These are phyloP conservation scores for Poeciliopsis turneri DNA, from an alignment of 2,797 vertebrate species.

Conservation along the genomic window DNA sequence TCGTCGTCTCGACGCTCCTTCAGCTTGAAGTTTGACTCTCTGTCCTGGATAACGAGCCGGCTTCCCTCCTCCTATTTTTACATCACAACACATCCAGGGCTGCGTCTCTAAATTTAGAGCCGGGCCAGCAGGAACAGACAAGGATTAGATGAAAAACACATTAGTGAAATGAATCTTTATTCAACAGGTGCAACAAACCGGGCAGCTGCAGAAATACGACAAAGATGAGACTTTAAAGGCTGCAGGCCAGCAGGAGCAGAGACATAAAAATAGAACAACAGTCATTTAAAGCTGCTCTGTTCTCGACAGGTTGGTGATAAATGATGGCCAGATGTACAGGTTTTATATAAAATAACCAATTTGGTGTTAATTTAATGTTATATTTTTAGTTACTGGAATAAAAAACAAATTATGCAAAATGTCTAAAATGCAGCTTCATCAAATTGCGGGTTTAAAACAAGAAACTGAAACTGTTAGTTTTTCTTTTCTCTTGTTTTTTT, in stretches of 20 bases:
- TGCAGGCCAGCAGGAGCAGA: neutral
- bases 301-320: neutral
- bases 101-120: constrained; percentile 64
- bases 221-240: neutral
- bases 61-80: constrained; percentile 67
- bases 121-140: constrained; percentile 22
- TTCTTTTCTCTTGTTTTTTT: neutral
- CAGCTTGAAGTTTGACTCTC: constrained; percentile 20
- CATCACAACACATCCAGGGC: constrained; percentile 41
- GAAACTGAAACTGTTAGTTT: neutral
- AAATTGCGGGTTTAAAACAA: neutral
- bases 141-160: constrained; percentile 33
- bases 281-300: neutral
- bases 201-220: neutral
- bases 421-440: neutral
- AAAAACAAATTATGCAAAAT: neutral
- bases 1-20: constrained; percentile 1
- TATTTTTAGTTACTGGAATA: neutral
- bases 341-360: neutral
- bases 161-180: constrained; percentile 28
- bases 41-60: constrained; percentile 20
- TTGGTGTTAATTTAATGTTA: neutral
- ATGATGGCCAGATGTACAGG: neutral
- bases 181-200: constrained; percentile 36
- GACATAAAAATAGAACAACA: neutral